A percentile compares a stretch with the other conserved stretches of the same genome.
Evolutionary conservation across 2,888 invertebrate genomes (phyloP).

Genomic region (Unio pictorum): DNA sequence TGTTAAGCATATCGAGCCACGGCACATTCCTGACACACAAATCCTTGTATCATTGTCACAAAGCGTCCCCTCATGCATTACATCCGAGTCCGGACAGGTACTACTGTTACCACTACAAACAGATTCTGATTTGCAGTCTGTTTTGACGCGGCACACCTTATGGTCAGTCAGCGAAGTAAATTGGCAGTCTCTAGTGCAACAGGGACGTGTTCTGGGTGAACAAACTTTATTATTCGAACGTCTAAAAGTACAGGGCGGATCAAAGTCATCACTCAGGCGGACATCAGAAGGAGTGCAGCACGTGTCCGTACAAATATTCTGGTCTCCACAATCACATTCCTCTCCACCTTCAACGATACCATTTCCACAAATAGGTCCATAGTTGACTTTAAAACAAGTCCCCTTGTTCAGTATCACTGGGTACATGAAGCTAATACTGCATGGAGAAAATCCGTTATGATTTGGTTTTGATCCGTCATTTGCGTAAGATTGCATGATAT

Average conservation of each 20-base stretch:
- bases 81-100: conserved; percentile 33
- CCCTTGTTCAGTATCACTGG: conserved; percentile 58
- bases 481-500: conserved; percentile 56
- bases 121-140: conserved; percentile 38
- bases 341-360: conserved; percentile 49
- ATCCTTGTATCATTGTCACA: conserved; percentile 42
- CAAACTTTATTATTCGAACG: conserved; percentile 44
- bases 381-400: conserved; percentile 35
- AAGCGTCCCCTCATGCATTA: conserved; percentile 29
- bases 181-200: conserved; percentile 45
- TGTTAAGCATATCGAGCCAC: conserved; percentile 36
- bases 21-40: conserved; percentile 43
- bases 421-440: conserved; percentile 53
- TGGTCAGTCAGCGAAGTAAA: conserved; percentile 7
- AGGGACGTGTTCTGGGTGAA: conserved; percentile 38
- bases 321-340: conserved; percentile 59
- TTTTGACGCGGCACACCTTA: conserved; percentile 32
- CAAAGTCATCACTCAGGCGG: conserved; percentile 22
- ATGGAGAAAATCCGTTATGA: conserved; percentile 57
- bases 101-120: conserved; percentile 42
- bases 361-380: conserved; percentile 54
- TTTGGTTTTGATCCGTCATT: conserved; percentile 49
- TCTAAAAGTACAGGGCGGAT: conserved; percentile 46
- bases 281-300: conserved; percentile 52
- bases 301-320: conserved; percentile 37